A percentile compares a stretch with the other conserved stretches of the same genome.
phyloP scores from a whole-genome alignment of 2,888 invertebrate genomes.

The Andrena hattorfiana region DNA sequence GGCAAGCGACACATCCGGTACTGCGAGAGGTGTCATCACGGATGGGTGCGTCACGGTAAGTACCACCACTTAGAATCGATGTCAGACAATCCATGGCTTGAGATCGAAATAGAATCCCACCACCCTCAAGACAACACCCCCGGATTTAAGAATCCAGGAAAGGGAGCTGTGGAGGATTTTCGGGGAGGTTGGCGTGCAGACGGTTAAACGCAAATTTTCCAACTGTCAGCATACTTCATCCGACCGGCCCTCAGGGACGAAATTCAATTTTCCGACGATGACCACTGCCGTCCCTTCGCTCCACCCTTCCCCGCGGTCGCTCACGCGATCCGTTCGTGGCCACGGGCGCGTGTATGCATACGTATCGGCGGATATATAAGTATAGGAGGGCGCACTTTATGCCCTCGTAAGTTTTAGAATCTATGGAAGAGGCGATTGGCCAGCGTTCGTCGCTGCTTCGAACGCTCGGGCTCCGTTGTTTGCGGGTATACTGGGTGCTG shows the following conservation, averaged over 20 bases:
- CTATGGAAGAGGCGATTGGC: constrained; percentile 69
- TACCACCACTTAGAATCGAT: constrained; percentile 59
- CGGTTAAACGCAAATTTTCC: constrained; percentile 76
- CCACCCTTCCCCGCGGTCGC: constrained; percentile 49
- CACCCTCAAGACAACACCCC: background rate
- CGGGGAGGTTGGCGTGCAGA: constrained; percentile 43
- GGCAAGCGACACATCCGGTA: constrained; percentile 89
- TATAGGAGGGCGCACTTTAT: constrained; percentile 80
- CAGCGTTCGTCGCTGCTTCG: constrained; percentile 41
- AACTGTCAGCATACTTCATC: constrained; percentile 83
- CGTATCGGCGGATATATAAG: constrained; percentile 43
- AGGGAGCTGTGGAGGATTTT: constrained; percentile 51
- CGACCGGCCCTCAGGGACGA: constrained; percentile 81
- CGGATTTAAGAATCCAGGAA: constrained; percentile 10
- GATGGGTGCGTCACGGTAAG: constrained; percentile 92
- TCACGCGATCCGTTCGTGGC: constrained; percentile 29
- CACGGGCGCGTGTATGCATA: constrained; percentile 41
- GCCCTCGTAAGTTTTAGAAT: constrained; percentile 81
- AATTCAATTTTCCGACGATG: constrained; percentile 85
- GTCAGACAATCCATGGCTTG: background rate
- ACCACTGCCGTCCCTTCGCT: constrained; percentile 80
- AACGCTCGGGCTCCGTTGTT: background rate
- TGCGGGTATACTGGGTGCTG: constrained; percentile 36
- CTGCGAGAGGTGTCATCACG: constrained; percentile 90
- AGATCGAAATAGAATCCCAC: too few relatives aligned